phyloP scores from a whole-genome alignment of 2,888 invertebrate genomes.

The Drosophila conformis region DNA sequence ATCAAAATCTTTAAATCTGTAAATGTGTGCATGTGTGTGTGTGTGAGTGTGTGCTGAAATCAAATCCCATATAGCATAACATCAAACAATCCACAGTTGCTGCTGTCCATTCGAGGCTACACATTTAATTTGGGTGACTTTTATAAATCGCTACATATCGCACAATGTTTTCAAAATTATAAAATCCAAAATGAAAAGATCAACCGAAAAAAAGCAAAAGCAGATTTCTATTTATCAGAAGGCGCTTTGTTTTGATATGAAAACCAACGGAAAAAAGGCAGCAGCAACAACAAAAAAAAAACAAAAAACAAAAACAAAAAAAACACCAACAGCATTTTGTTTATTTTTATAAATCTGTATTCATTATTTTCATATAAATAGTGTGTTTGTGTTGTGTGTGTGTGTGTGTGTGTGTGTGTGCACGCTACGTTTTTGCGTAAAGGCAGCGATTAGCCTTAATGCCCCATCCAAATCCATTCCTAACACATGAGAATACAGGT shows the following conservation, averaged over 20 bases:
- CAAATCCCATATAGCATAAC: slow-evolving; percentile 78
- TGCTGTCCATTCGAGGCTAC: slow-evolving; percentile 75
- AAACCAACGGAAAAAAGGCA: slow-evolving; percentile 23
- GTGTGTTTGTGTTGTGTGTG: not conserved
- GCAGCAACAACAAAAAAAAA: slow-evolving; percentile 8
- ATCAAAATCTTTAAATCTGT: slow-evolving; percentile 51
- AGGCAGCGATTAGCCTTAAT: slow-evolving; percentile 66
- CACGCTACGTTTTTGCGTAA: slow-evolving; percentile 45
- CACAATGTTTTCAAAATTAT: slow-evolving; percentile 64
- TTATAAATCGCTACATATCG: slow-evolving; percentile 81
- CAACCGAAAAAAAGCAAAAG: slow-evolving; percentile 26
- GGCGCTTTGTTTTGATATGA: slow-evolving; percentile 53
- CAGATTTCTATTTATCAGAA: slow-evolving; percentile 64
- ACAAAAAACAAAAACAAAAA: not conserved
- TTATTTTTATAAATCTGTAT: slow-evolving; percentile 55
- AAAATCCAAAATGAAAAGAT: slow-evolving; percentile 34
- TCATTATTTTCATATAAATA: slow-evolving; percentile 27
- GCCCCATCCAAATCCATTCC: slow-evolving; percentile 56
- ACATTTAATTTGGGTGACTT: slow-evolving; percentile 76
- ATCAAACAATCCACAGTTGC: slow-evolving; percentile 79
- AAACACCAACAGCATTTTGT: slow-evolving; percentile 10
- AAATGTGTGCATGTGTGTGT: not conserved
- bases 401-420: slow-evolving; percentile 1
- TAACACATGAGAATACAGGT: slow-evolving; percentile 39
- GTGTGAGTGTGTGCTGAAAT: slow-evolving; percentile 58